Conservation (phyloP, 2,797 vertebrate genomes). For the Hydrocynus forskahlii region DNA sequence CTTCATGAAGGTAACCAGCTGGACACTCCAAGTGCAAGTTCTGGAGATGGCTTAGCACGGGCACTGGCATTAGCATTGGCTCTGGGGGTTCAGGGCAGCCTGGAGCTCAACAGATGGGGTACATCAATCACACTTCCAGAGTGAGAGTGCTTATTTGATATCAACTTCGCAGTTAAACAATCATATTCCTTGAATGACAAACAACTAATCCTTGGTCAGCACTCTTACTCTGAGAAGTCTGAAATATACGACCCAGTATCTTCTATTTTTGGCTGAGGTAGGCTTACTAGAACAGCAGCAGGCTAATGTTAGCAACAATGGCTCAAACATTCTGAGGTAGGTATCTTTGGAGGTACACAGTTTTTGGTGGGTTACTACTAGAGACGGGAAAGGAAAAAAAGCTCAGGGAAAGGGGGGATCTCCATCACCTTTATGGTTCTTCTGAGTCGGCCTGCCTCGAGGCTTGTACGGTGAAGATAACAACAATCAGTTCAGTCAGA, state of each 20-base stretch:
- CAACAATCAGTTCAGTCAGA: constrained; percentile 60
- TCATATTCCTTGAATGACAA: not conserved
- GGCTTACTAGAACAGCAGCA: constrained; percentile 65
- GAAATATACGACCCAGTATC: constrained; percentile 4
- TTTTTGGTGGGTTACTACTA: constrained; percentile 55
- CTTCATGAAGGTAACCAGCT: constrained; percentile 66
- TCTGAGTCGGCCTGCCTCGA: constrained; percentile 60
- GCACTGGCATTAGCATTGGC: constrained; percentile 60
- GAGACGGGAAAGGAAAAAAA: constrained; percentile 11
- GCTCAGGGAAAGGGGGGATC: constrained; percentile 18
- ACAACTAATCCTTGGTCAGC: not conserved
- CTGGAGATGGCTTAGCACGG: constrained; percentile 62
- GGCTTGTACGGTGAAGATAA: constrained; percentile 64
- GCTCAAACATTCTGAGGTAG: constrained; percentile 76
- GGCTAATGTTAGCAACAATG: constrained; percentile 63
- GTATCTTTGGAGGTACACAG: constrained; percentile 75
- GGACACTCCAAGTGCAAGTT: constrained; percentile 54
- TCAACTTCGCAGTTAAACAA: not conserved
- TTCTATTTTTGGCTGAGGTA: constrained; percentile 71
- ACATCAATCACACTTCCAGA: constrained; percentile 21
- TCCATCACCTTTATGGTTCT: constrained; percentile 54
- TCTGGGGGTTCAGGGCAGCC: constrained; percentile 18
- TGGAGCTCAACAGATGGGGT: constrained; percentile 28
- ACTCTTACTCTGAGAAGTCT: constrained; percentile 12
- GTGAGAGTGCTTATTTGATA: constrained; percentile 1